Evolutionary conservation across 2,888 invertebrate genomes (phyloP), one percentile per base, ranked within the genome.

Genomic region (Lasioglossum calceatum): DNA sequence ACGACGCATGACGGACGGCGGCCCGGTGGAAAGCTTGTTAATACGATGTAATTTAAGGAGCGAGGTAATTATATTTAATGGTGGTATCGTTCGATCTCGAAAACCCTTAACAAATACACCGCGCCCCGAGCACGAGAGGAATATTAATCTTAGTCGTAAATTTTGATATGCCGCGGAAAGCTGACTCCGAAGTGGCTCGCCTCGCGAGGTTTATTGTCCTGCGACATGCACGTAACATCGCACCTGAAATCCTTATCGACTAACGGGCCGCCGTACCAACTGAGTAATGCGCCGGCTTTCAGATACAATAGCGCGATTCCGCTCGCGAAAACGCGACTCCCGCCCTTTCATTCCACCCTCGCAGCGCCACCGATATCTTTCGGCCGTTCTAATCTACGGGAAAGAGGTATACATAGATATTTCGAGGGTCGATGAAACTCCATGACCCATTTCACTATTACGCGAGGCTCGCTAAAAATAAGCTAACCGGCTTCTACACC

Each of bases 181-280:
- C 79, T 77, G 86, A 79, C 87, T 82, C 87, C 87, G 86, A 73
- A 77, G 72, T 87, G 82, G 74, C 82, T 79, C 82, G 76, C 44
- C 79, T 36, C 82, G 87, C 82, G 79, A 82, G 86, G 86, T 87
- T 87, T 87, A 87, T 87, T 87, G 86, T 87, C 79, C 86, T 79
- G 73, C 81, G 87, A 87, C 86, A 87, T 87, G 86, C 86, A 87
- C 87, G 86, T 87, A 87, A 87, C 86, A 87, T 87, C 86, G 86
- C 86, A 82, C 87, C 87, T 87, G 86, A 86, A 87, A 87, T 87
- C 82, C 86, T 87, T 87, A 87, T 87, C 86, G 87, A 79, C 79
- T 87, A 87, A 82, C 87, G 79, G 87, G 23, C 44, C 72, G 81
- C 42, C 87, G 72, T 61, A 72, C 73, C 76, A 79, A 79, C 86